A percentile compares a stretch with the other conserved stretches of the same genome.
Evolutionary conservation across 23 tunicate genomes (phyloP).

Genomic region (Clavelina lepadiformis): DNA sequence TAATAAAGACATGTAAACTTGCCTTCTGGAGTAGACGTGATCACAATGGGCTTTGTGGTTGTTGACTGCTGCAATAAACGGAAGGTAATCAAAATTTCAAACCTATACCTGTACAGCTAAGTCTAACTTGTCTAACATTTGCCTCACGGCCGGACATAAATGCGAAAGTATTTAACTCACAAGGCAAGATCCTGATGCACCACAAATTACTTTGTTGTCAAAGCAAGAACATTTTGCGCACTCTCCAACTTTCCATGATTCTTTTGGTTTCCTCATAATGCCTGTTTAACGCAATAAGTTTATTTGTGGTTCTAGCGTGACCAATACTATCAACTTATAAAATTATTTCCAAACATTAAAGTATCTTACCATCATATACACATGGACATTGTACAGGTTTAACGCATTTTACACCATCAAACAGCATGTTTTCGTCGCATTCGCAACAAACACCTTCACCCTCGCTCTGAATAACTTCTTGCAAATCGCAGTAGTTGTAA

Average conservation of each 20-base stretch:
- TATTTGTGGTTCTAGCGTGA: not conserved
- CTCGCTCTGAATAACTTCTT: not conserved
- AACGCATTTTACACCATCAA: slow-evolving; percentile 33
- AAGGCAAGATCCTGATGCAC: slow-evolving; percentile 1
- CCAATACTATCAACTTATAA: not conserved
- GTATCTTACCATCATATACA: slow-evolving; percentile 14
- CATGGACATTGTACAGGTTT: slow-evolving; percentile 35
- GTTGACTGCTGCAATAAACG: no score
- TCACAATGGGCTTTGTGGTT: no score
- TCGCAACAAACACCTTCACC: slow-evolving; percentile 35
- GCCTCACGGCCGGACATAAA: no score
- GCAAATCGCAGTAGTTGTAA: slow-evolving; percentile 9
- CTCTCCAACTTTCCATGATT: slow-evolving; percentile 31
- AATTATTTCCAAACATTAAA: not conserved
- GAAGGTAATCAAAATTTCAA: no score
- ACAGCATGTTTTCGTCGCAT: slow-evolving; percentile 21
- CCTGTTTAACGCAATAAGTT: not conserved
- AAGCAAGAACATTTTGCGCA: slow-evolving; percentile 74
- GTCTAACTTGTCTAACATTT: no score
- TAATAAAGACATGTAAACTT: no score
- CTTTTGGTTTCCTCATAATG: slow-evolving; percentile 6
- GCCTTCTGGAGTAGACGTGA: no score
- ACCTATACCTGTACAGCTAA: no score
- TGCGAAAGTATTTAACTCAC: slow-evolving; percentile 20
- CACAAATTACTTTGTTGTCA: slow-evolving; percentile 61